Evolutionary conservation across 1,140 invertebrate species (phyloP), one percentile per base, ranked within the genome.

Genomic region (Grapholita molesta): DNA sequence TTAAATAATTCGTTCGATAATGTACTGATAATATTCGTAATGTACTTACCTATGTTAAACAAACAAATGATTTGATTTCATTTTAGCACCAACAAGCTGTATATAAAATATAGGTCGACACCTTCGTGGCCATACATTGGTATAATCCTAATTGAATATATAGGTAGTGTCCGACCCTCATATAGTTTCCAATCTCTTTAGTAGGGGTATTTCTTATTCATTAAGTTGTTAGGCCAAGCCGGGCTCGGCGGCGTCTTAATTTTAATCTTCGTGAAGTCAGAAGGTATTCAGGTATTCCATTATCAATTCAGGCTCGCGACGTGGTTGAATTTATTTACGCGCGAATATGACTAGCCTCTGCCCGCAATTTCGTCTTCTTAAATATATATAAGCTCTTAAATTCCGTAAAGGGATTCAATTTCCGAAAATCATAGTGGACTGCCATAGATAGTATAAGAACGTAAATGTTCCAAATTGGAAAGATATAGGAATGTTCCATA

Each of bases 81-180:
- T 42, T 21, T 48, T 48, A 21, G n/a, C 8, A 3, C 42, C 42
- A 48, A 48, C 38, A 48, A 48, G 15, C 42, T 21, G n/a, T 38
- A 15, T 38, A 12, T 38, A n/a, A n/a, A n/a, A n/a, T n/a, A n/a
- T n/a, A n/a, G n/a, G 18, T 0, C 42, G 9, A 48, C 42, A 48
- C 42, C 42, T 48, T 48, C 53, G 53, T 42, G 3, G 35, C 53
- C 53, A 57, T 57, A 57, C 23, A 57, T 57, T 28, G 12, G 53
- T 23, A 57, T 57, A 57, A 57, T 57, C 24, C 53, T 57, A 57
- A 57, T 57, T 57, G 53, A 57, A 57, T 57, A 57, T 57, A 57
- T 57, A 57, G 53, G 5, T n/a, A 25, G 9, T 8, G 23, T 11
- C 12, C 24, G 53, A 28, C 24, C 53, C 53, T 57, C 53, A 57